These are phyloP conservation scores for Hipparchia semele DNA, from an alignment of 2,888 invertebrate species.

Conservation along the genomic window DNA sequence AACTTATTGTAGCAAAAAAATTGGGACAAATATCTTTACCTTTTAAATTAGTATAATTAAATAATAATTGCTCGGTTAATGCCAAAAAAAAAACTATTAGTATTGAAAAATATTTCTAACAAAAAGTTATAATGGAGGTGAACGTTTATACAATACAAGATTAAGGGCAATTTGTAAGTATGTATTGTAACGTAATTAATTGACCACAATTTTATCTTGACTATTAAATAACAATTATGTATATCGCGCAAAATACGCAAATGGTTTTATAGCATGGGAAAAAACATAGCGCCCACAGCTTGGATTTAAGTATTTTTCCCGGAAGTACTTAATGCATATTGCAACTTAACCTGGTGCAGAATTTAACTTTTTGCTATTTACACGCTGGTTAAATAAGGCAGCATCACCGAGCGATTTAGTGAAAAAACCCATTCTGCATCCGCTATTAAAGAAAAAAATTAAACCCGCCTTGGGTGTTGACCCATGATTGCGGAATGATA, in stretches of 20 bases:
- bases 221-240: conserved; percentile 30
- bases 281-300: conserved; percentile 23
- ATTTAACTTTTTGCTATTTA: conserved; percentile 41
- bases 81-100: conserved; percentile 16
- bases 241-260: conserved; percentile 20
- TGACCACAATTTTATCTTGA: conserved; percentile 27
- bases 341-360: conserved; percentile 34
- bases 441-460: conserved; percentile 43
- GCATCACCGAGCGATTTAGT: conserved; percentile 36
- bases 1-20: conserved; percentile 23
- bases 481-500: conserved; percentile 37
- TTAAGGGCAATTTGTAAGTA: conserved; percentile 32
- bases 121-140: conserved; percentile 22
- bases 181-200: conserved; percentile 33
- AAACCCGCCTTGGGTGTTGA: conserved; percentile 42
- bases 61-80: conserved; percentile 18
- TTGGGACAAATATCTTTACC: conserved; percentile 25
- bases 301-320: conserved; percentile 36
- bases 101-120: conserved; percentile 16
- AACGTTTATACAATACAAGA: conserved; percentile 19
- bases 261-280: conserved; percentile 16
- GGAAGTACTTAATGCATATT: conserved; percentile 37
- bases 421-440: conserved; percentile 48
- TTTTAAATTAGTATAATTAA: conserved; percentile 20
- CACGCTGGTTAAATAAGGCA: conserved; percentile 35